phyloP scores from a whole-genome alignment of 1,140 invertebrate species.

The Drosophila arizonae region DNA sequence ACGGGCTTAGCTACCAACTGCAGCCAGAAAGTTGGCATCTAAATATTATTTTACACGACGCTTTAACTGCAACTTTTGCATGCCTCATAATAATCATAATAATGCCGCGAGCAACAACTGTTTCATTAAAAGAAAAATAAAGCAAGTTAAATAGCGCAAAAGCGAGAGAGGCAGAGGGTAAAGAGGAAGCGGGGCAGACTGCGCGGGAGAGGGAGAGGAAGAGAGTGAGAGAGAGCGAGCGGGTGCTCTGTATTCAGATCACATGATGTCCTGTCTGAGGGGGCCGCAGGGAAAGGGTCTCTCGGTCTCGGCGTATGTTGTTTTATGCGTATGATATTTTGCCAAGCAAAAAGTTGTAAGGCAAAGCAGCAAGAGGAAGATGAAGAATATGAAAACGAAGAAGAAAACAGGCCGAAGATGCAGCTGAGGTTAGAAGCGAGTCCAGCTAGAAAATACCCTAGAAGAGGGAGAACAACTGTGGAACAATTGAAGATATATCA shows the following conservation, averaged over 20 bases:
- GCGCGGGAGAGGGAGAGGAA: background rate
- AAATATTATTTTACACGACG: constrained; percentile 79
- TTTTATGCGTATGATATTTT: constrained; percentile 81
- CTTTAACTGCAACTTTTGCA: constrained; percentile 77
- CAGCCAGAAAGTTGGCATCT: constrained; percentile 56
- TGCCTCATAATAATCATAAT: constrained; percentile 79
- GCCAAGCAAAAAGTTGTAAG: constrained; percentile 70
- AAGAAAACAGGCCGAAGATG: constrained; percentile 24
- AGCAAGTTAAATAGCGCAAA: constrained; percentile 49
- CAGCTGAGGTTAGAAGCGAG: background rate
- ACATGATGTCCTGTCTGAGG: constrained; percentile 1
- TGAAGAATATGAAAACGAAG: background rate
- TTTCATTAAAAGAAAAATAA: constrained; percentile 76
- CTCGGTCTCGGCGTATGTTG: constrained; percentile 54
- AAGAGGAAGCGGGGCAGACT: background rate
- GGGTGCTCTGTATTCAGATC: constrained; percentile 7
- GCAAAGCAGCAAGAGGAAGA: constrained; percentile 34
- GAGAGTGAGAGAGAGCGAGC: background rate
- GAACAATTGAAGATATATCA: background rate
- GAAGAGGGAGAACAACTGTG: background rate
- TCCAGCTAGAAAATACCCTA: background rate
- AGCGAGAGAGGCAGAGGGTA: constrained; percentile 1
- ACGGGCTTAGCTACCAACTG: background rate
- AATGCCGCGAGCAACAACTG: constrained; percentile 73
- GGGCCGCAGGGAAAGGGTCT: background rate